phyloP scores from a whole-genome alignment of 2,113 vertebrate genomes.

The Dissostichus mawsoni region DNA sequence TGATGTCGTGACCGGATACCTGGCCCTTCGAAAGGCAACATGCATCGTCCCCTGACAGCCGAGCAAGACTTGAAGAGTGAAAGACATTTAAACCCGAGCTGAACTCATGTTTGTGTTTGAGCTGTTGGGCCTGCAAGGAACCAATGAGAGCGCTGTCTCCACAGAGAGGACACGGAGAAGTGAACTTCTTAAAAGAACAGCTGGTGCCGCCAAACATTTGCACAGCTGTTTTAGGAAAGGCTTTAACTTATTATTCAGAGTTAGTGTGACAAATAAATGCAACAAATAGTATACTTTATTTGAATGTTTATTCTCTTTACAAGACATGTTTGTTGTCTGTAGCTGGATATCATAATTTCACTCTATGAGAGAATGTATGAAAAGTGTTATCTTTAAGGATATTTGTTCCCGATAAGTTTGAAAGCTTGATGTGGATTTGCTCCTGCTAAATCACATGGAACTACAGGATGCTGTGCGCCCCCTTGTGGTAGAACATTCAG shows the following conservation, averaged over 20 bases:
- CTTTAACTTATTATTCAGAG: background rate
- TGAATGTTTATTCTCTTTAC: background rate
- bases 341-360: background rate
- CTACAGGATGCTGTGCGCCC: background rate
- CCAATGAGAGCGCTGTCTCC: background rate
- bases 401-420: background rate
- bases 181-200: background rate
- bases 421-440: background rate
- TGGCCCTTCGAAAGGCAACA: conserved; percentile 94
- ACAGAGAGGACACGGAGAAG: background rate
- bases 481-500: conserved; percentile 18
- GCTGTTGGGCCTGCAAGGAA: conserved; percentile 3
- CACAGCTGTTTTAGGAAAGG: background rate
- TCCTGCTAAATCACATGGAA: background rate
- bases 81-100: conserved; percentile 19
- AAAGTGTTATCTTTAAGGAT: background rate
- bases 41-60: conserved; percentile 91
- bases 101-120: background rate
- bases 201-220: conserved; percentile 13
- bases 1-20: conserved; percentile 94
- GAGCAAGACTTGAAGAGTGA: conserved; percentile 18
- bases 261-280: conserved; percentile 7
- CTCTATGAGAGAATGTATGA: too few species aligned
- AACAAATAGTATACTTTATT: background rate
- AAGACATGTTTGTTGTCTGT: background rate